Percentiles rank a stretch among this genome's conserved stretches.
phyloP scores from a whole-genome alignment of 2,113 vertebrate genomes.

The Diphyllodes magnificus region DNA sequence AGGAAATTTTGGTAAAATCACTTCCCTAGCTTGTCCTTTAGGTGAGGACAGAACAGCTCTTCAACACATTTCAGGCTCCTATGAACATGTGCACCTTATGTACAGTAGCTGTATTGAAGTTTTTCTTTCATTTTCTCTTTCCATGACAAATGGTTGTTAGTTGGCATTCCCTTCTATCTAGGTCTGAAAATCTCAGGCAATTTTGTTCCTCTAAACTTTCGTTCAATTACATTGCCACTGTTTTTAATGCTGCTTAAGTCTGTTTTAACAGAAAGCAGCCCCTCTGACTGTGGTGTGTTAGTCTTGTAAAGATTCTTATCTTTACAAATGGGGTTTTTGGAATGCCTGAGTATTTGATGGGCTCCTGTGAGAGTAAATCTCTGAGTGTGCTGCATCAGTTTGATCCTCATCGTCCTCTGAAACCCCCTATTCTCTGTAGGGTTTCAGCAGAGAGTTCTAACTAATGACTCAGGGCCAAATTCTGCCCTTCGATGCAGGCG shows the following conservation, averaged over 20 bases:
- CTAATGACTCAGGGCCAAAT: slow-evolving; percentile 69
- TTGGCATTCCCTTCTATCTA: not conserved
- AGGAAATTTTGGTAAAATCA: not conserved
- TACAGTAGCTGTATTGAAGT: not conserved
- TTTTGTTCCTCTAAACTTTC: not conserved
- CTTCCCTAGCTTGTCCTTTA: not conserved
- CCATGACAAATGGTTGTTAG: not conserved
- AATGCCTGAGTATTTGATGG: not conserved
- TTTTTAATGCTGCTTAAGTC: not conserved
- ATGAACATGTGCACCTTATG: fast-evolving
- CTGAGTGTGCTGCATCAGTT: slow-evolving; percentile 15
- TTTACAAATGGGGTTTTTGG: slow-evolving; percentile 1
- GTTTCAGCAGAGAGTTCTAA: slow-evolving; percentile 48
- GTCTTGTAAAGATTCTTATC: not conserved
- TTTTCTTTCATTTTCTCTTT: not conserved
- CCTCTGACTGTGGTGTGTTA: not conserved
- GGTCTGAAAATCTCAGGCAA: not conserved
- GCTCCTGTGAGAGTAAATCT: slow-evolving; percentile 31
- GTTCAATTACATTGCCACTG: not conserved
- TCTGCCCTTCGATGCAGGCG: slow-evolving; percentile 37
- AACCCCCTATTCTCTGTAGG: slow-evolving; percentile 16
- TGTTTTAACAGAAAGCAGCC: not conserved
- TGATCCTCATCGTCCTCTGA: slow-evolving; percentile 60
- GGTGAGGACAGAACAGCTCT: not conserved
- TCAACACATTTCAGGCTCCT: not conserved